Evolutionary conservation across 2,797 vertebrate genomes (phyloP).

Genomic region (Cyclopterus lumpus): DNA sequence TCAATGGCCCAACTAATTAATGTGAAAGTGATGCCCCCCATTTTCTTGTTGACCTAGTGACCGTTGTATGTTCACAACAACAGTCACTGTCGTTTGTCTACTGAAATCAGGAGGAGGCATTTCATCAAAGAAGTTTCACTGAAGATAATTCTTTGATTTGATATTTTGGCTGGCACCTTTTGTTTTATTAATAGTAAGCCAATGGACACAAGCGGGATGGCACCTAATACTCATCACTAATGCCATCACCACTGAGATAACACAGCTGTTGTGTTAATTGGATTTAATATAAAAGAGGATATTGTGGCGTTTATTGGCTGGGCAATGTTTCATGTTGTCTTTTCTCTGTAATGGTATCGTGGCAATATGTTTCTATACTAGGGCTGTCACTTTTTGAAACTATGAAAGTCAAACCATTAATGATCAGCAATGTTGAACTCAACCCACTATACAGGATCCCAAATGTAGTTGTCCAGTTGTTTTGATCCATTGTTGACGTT

Average conservation of each 20-base stretch:
- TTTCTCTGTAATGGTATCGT: neutral
- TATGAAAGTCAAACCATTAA: neutral
- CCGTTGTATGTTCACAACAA: constrained; percentile 26
- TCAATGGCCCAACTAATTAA: constrained; percentile 41
- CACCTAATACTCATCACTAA: neutral
- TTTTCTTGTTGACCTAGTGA: constrained; percentile 33
- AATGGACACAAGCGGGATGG: neutral
- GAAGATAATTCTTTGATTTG: neutral
- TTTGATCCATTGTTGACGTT: neutral
- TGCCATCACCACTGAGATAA: neutral
- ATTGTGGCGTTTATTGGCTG: neutral
- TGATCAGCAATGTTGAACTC: neutral
- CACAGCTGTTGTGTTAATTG: neutral
- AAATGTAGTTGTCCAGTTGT: neutral
- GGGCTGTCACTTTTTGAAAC: neutral
- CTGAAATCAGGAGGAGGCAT: neutral
- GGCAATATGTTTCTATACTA: neutral
- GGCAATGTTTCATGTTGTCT: neutral
- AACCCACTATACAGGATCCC: neutral
- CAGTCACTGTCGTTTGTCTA: neutral
- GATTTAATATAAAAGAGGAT: neutral
- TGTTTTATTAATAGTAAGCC: neutral
- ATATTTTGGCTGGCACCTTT: neutral
- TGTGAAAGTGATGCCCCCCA: constrained; percentile 24
- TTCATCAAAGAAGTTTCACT: constrained; percentile 12